Evolutionary conservation across 2,797 vertebrate genomes (phyloP), one percentile per base, ranked within the genome.

Genomic region (Pseudomugil tenellus): DNA sequence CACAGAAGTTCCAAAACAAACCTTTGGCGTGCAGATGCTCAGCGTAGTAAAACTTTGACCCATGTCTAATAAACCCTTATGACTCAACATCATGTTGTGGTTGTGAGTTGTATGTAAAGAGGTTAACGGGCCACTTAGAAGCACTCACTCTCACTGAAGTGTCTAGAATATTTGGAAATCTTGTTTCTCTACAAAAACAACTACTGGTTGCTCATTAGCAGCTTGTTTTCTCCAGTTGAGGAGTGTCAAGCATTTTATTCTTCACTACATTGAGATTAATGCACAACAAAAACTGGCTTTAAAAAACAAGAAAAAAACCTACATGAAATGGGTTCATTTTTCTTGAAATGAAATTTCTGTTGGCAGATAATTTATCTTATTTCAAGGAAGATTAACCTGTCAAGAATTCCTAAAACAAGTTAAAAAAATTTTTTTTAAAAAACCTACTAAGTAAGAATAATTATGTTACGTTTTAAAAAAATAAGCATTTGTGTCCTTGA

Each of bases 71-170:
- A 51, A 56, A 53, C 23, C 28, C 54, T 2, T 25, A 70, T 79
- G 77, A 82, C 63, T 81, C 53, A 37, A 64, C 57, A 34, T 57
- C 52, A n/a, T 34, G 28, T 11, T 57, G 62, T 8, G 58, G 59
- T 59, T 57, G 31, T 59, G 55, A 80, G 58, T 21, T 46, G 61
- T 72, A 73, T 67, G 69, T 58, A 67, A 79, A 74, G 57, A 80
- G 35, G 65, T 86, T 84, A 87, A 79, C 37, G 35, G 34, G 28
- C 41, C 52, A 28, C 60, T 82, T 84, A 76, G 78, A 80, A 81
- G 73, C 67, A 74, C 62, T 64, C 57, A 74, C 69, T 67, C 71
- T 61, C 53, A 62, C 25, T 23, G 41, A 62, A 72, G 66, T 39
- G 52, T 76, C 57, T 56, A 66, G 54, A 69, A 76, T 39, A 74